Conservation (phyloP, 2,888 invertebrate species). For the Norana najaformis region DNA sequence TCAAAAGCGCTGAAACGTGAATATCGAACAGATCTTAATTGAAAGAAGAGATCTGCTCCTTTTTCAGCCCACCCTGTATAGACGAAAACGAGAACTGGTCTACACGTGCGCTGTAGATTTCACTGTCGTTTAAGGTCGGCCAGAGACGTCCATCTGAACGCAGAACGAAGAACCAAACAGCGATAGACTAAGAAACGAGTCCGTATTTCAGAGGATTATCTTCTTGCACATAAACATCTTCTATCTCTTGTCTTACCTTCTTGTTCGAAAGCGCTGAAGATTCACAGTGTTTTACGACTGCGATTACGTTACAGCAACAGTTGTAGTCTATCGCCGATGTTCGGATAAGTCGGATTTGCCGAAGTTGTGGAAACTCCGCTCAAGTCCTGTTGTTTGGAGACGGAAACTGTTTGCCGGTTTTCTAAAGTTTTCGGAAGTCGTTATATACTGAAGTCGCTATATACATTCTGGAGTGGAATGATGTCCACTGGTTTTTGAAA, state of each 20-base stretch:
- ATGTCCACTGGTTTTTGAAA: neutral
- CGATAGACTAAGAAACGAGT: neutral
- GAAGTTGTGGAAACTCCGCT: neutral
- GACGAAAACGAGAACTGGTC: neutral
- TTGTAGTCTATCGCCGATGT: neutral
- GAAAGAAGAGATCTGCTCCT: neutral
- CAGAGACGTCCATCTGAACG: neutral
- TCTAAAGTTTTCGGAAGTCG: neutral
- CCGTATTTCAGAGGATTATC: neutral
- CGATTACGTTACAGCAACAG: neutral
- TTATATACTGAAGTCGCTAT: no score
- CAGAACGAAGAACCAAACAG: neutral
- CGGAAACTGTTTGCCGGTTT: neutral
- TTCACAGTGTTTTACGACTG: no score
- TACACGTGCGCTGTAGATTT: neutral
- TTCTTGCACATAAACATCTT: neutral
- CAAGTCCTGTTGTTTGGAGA: neutral
- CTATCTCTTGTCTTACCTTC: neutral
- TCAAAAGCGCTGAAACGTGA: neutral
- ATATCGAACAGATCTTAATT: neutral
- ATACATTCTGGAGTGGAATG: neutral
- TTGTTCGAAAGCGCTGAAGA: neutral
- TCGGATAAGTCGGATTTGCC: neutral
- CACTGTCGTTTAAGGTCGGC: neutral
- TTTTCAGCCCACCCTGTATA: neutral